Base-by-base conservation (phyloP, 2,113 vertebrate genomes). In the Callospermophilus lateralis region DNA sequence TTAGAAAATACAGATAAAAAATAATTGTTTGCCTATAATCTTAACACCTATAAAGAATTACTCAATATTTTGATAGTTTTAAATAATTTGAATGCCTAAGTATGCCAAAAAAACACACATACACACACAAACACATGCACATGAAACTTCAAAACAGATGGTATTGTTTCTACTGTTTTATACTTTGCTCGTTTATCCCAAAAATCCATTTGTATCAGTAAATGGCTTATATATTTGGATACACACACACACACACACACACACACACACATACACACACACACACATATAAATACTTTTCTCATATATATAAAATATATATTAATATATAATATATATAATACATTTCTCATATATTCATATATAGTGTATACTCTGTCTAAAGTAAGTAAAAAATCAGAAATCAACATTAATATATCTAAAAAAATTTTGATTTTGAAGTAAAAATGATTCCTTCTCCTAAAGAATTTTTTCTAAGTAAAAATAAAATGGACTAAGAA, bases 401-500 rank as follows among this genome's bases (percentile, higher is more conserved):
- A 90, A 72, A 67, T 55, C 15, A n/a, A 67, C 17, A 58, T 30
- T 89, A 51, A 45, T 2, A 89, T 42, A 79, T 83, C 34, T 51
- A 19, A 53, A 63, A 58, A 72, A 89, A 87, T 8, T 39, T 95
- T 85, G 16, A 3, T 89, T 87, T 90, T 45, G 26, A 92, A 92
- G 37, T 74, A 95, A 79, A 89, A 96, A 61, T 67, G 34, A 77
- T 84, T 73, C 15, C 86, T n/a, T 90, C 2, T 39, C 19, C 61
- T 92, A 61, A 48, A 87, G 58, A 90, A 94, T 34, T 53, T 73
- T 53, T 84, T 81, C 34, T 67, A 83, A 85, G 20, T 13, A 95
- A 90, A 89, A 85, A 20, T 72, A 19, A 80, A 83, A 93, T 77
- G 32, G 4, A 45, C 55, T 74, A 42, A 77, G 37, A 74, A 67